Evolutionary conservation across 2,888 invertebrate species (phyloP).

Genomic region (Prosopocoilus inquinatus): DNA sequence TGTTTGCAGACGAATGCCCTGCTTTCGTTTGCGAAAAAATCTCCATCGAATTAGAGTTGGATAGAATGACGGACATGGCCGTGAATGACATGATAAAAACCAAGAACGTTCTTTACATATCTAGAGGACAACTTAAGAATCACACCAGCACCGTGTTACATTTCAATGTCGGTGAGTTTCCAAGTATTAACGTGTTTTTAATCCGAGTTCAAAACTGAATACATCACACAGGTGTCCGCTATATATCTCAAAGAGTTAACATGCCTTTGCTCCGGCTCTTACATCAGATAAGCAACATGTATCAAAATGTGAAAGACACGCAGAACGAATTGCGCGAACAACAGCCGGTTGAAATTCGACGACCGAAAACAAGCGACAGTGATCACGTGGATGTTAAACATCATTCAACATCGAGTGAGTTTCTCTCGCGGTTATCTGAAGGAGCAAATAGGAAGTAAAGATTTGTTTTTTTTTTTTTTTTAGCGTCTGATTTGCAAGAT

Average conservation of each 20-base stretch:
- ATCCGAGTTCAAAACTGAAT: neutral
- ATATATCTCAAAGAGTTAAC: slow-evolving; percentile 94
- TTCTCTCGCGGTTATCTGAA: slow-evolving; percentile 39
- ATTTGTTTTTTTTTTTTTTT: too few species aligned
- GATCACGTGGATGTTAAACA: slow-evolving; percentile 56
- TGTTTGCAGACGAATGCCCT: slow-evolving; percentile 71
- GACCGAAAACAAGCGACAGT: slow-evolving; percentile 46
- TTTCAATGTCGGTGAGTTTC: slow-evolving; percentile 60
- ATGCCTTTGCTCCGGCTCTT: slow-evolving; percentile 90
- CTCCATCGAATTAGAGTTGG: slow-evolving; percentile 83
- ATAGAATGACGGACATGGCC: slow-evolving; percentile 86
- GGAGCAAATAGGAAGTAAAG: neutral
- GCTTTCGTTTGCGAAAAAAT: slow-evolving; percentile 92
- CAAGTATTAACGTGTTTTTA: neutral
- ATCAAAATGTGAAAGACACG: slow-evolving; percentile 94
- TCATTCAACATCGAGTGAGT: slow-evolving; percentile 61
- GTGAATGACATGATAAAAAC: slow-evolving; percentile 81
- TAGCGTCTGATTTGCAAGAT: slow-evolving; percentile 65
- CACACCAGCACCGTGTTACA: slow-evolving; percentile 91
- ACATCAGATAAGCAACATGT: slow-evolving; percentile 97
- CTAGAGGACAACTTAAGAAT: slow-evolving; percentile 82
- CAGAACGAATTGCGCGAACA: slow-evolving; percentile 85
- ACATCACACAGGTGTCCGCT: slow-evolving; percentile 67
- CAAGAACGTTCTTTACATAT: slow-evolving; percentile 83
- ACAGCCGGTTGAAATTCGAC: slow-evolving; percentile 51